phyloP scores from a whole-genome alignment of 1,140 invertebrate species.

The Drosophila albomicans region DNA sequence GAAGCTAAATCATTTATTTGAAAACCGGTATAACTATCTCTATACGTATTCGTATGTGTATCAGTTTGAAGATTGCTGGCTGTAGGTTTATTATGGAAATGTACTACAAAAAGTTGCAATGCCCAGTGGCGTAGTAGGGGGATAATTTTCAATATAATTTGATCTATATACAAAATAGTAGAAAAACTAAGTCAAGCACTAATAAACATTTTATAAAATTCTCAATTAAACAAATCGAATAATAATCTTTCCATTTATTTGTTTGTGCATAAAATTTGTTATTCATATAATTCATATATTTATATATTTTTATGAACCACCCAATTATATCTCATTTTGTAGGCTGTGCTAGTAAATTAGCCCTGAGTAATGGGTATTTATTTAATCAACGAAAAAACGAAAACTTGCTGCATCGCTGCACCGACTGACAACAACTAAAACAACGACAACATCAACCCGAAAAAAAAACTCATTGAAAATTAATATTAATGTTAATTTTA shows the following conservation, averaged over 20 bases:
- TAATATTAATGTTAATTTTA: slow-evolving; percentile 53
- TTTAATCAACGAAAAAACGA: slow-evolving; percentile 11
- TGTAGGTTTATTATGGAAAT: slow-evolving; percentile 32
- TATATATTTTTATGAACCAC: slow-evolving; percentile 8
- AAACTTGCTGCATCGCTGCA: slow-evolving; percentile 50
- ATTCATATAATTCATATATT: slow-evolving; percentile 6
- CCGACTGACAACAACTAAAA: neutral
- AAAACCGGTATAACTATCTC: slow-evolving; percentile 32
- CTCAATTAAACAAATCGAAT: neutral
- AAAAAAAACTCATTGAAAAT: slow-evolving; percentile 29
- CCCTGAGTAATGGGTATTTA: slow-evolving; percentile 39
- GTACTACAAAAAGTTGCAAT: neutral
- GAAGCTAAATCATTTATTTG: slow-evolving; percentile 25
- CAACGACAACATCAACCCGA: neutral
- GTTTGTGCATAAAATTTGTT: neutral
- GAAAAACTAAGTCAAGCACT: neutral
- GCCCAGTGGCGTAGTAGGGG: neutral
- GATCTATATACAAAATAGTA: neutral
- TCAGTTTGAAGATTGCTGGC: slow-evolving; percentile 1
- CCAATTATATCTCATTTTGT: slow-evolving; percentile 44
- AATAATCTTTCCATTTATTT: neutral
- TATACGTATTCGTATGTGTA: slow-evolving; percentile 6
- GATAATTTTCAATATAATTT: too few relatives aligned
- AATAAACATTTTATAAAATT: neutral
- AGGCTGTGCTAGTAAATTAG: slow-evolving; percentile 29